These are phyloP conservation scores for Gandaritis pyraliata DNA, from an alignment of 2,888 invertebrate genomes.

Conservation along the genomic window DNA sequence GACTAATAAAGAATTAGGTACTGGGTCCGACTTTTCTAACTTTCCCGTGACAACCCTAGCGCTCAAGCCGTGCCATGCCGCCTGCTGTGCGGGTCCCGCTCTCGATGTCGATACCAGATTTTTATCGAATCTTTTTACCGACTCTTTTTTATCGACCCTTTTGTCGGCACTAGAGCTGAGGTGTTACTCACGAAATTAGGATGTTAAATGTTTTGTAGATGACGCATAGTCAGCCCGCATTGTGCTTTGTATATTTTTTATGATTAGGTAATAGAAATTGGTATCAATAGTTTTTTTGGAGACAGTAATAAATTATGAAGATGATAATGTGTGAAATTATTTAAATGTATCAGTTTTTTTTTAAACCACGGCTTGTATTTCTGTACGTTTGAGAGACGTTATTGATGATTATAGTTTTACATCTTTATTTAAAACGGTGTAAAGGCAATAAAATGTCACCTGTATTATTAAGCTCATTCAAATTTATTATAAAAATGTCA, in stretches of 20 bases:
- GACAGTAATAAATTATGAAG: constrained; percentile 56
- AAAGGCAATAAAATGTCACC: too few species aligned
- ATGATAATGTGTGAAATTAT: constrained; percentile 63
- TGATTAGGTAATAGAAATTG: constrained; percentile 66
- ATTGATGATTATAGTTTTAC: too few species aligned
- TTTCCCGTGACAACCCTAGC: constrained; percentile 12
- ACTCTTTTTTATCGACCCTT: constrained; percentile 75
- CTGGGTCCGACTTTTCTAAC: constrained; percentile 20
- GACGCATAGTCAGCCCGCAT: constrained; percentile 73
- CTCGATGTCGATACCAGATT: constrained; percentile 71
- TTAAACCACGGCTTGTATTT: not conserved
- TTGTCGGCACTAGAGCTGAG: constrained; percentile 79
- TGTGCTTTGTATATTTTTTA: constrained; percentile 53
- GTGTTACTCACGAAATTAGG: constrained; percentile 82
- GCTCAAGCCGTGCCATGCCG: constrained; percentile 50
- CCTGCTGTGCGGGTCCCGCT: constrained; percentile 78
- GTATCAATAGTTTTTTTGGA: constrained; percentile 65
- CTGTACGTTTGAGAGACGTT: too few species aligned
- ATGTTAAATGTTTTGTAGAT: constrained; percentile 80
- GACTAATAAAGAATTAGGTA: too few species aligned
- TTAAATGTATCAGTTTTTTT: constrained; percentile 36
- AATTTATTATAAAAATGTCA: too few species aligned
- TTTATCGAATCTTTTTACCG: constrained; percentile 80
- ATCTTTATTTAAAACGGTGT: too few species aligned
- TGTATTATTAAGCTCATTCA: too few species aligned